Base-by-base conservation (phyloP, 30 jellyfish, hydroid and myxozoan species). In the Morbakka virulenta region DNA sequence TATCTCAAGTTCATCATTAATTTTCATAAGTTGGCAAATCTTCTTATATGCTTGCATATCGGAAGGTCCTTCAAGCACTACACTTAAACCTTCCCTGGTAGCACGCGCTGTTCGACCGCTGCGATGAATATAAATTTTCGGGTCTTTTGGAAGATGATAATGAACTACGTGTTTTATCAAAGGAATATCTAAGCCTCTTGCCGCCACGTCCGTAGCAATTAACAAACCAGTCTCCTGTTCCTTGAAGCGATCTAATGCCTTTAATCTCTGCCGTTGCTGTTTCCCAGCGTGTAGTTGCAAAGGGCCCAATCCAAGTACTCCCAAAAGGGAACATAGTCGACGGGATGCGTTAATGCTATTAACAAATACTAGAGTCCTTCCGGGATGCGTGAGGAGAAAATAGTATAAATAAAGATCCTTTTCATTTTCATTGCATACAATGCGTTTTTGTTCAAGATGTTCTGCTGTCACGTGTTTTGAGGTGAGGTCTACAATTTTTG, bases 21-120 rank as follows among this genome's bases (percentile, higher is more conserved):
- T 48, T 80, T 89, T 83, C 91, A 89, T 72, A 4, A 78, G 32
- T 24, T 87, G 64, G n/a, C 66, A 52, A 36, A 91, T 85, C 67
- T 79, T 80, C 64, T 75, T 80, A 77, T 85, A 91, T 41, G 79
- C 92, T 28, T 75, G 74, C 65, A 91, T 74, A 72, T 86, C 98
- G 11, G 50, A 86, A 2, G 98, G 96, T 3, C 96, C 95, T 69
- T 78, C 93, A 2, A 91, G 73, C 20, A 91, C 67, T 20, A 91
- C 52, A 74, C 95, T 85, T 9, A 30, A 65, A 47, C 98, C 98
- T 35, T 21, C 85, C 34, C 80, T 88, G 48, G 52, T 48, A 26
- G 96, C 95, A 9, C 98, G 89, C 2, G 97, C 98, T 4, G 98
- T 91, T 25, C 98, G 76, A 4, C 98, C 98, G 50, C 97, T 86